A percentile compares a stretch with the other conserved stretches of the same genome.
These are phyloP conservation scores for Calephelis virginiensis DNA, from an alignment of 1,140 invertebrate genomes.

Conservation along the genomic window DNA sequence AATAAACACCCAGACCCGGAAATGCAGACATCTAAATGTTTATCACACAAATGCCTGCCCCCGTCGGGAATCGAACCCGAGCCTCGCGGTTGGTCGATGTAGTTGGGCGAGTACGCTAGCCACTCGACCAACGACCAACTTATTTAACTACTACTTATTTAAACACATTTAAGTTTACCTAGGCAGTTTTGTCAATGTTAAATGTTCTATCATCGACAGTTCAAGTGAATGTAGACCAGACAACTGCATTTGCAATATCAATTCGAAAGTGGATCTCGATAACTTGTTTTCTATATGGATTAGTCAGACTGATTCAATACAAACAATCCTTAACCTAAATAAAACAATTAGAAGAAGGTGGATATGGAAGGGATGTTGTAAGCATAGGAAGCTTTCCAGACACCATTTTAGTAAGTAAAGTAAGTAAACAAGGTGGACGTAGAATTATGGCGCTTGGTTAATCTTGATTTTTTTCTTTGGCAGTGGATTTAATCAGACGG, in stretches of 20 bases:
- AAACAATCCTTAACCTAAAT: neutral
- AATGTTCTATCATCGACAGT: constrained; percentile 31
- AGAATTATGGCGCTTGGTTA: too few relatives aligned
- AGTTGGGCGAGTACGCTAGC: too few relatives aligned
- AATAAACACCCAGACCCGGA: too few relatives aligned
- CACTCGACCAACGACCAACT: too few relatives aligned
- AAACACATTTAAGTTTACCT: neutral
- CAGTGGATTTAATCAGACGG: too few relatives aligned
- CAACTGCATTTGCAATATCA: constrained; percentile 45
- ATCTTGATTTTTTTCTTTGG: too few relatives aligned
- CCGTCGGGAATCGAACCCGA: too few relatives aligned
- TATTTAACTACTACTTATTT: too few relatives aligned
- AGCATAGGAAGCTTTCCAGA: neutral
- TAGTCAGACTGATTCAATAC: neutral
- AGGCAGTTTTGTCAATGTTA: constrained; percentile 1
- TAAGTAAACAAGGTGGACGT: too few relatives aligned
- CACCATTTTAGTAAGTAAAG: neutral
- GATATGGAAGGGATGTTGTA: neutral
- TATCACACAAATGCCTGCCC: too few relatives aligned
- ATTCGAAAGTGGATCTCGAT: constrained; percentile 50
- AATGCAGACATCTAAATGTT: too few relatives aligned
- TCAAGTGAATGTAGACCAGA: constrained; percentile 47
- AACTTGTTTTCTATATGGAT: constrained; percentile 42
- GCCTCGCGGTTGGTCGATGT: too few relatives aligned
- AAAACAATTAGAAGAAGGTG: neutral